Evolutionary conservation across 2,113 vertebrate species (phyloP).

Genomic region (Phodopus roborovskii): DNA sequence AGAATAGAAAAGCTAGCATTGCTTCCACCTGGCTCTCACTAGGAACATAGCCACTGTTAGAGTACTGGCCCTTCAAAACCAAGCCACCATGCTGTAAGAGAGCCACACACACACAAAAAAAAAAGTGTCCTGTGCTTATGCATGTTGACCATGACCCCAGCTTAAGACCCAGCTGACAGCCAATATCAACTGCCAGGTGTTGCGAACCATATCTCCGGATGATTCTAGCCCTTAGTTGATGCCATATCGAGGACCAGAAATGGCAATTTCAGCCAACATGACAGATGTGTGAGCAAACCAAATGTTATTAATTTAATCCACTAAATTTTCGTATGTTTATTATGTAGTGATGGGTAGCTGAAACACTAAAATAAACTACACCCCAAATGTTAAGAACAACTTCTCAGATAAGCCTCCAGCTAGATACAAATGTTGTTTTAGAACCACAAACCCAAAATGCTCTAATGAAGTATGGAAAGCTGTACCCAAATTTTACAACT

Average conservation of each 20-base stretch:
- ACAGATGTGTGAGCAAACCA: constrained; percentile 55
- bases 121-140: neutral
- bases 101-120: neutral
- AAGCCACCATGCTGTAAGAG: neutral
- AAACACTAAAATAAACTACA: constrained; percentile 36
- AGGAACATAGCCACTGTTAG: neutral
- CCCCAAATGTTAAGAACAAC: neutral
- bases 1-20: neutral
- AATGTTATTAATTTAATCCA: constrained; percentile 49
- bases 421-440: neutral
- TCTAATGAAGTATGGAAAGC: neutral
- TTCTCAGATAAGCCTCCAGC: constrained; percentile 26
- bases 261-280: constrained; percentile 26
- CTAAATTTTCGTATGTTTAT: neutral
- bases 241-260: neutral
- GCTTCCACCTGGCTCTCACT: neutral
- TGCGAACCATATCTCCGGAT: neutral
- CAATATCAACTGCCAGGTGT: neutral
- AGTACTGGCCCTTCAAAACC: neutral
- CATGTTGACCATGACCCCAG: neutral
- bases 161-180: neutral
- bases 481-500: neutral
- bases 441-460: neutral
- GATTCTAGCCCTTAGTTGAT: neutral
- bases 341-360: neutral